A percentile compares a stretch with the other conserved stretches of the same genome.
phyloP scores from a whole-genome alignment of 1,140 invertebrate species.

The Atta texana region DNA sequence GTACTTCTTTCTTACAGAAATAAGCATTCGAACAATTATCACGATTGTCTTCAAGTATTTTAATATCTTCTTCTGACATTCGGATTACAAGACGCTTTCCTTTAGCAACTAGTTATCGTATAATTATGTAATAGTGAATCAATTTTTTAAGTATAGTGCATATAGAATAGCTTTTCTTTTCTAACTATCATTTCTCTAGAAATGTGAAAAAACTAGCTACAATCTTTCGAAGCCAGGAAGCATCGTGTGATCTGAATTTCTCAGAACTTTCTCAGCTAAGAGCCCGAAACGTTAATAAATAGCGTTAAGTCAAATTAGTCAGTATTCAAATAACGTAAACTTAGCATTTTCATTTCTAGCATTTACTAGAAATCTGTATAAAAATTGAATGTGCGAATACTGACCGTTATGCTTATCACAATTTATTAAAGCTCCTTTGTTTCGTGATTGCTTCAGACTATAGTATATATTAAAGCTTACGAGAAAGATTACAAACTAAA shows the following conservation, averaged over 20 bases:
- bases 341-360: not conserved
- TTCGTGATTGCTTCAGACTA: not conserved
- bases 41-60: slow-evolving; percentile 23
- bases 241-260: slow-evolving; percentile 45
- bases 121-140: slow-evolving; percentile 15
- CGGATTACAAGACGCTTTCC: slow-evolving; percentile 39
- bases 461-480: slow-evolving; percentile 23
- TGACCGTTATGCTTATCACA: not conserved
- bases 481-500: not conserved
- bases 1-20: slow-evolving; percentile 5
- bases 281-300: slow-evolving; percentile 7
- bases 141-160: slow-evolving; percentile 37
- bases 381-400: slow-evolving; percentile 7
- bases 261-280: not conserved
- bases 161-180: slow-evolving; percentile 5
- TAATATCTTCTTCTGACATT: not conserved
- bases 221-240: slow-evolving; percentile 7
- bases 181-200: slow-evolving; percentile 44
- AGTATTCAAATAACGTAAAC: slow-evolving; percentile 2
- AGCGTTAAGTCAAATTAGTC: slow-evolving; percentile 26
- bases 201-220: slow-evolving; percentile 56
- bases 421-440: not conserved
- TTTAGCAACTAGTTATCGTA: not conserved
- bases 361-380: not conserved
- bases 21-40: slow-evolving; percentile 23